phyloP scores from a whole-genome alignment of 2,888 invertebrate genomes.

The Lasioglossum vierecki region DNA sequence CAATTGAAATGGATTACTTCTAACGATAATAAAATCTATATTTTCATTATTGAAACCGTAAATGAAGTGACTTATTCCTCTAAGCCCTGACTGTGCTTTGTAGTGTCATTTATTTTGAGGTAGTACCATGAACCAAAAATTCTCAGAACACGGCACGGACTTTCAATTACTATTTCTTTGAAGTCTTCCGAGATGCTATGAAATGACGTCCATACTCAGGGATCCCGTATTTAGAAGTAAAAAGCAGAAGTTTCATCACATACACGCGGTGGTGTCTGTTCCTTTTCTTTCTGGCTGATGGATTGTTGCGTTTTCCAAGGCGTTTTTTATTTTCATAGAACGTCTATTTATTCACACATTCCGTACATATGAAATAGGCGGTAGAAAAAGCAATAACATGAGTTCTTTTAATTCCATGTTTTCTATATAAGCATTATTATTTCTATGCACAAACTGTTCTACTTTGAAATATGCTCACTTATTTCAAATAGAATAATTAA shows the following conservation, averaged over 20 bases:
- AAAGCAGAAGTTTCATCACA: background rate
- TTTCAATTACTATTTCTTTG: slow-evolving; percentile 2
- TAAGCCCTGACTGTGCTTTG: background rate
- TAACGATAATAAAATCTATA: background rate
- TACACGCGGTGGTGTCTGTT: background rate
- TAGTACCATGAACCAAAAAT: background rate
- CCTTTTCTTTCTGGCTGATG: background rate
- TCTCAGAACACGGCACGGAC: background rate
- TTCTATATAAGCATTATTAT: background rate
- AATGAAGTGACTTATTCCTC: background rate
- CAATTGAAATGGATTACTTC: background rate
- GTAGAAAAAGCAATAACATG: background rate
- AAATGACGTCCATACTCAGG: background rate
- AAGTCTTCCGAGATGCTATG: background rate
- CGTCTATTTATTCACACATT: background rate
- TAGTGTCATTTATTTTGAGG: background rate
- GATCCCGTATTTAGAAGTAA: background rate
- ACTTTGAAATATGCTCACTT: background rate
- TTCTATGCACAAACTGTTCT: background rate
- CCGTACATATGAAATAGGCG: background rate
- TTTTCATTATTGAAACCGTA: background rate
- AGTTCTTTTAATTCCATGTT: background rate
- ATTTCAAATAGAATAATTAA: background rate
- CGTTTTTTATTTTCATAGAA: background rate
- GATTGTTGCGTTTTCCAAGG: background rate